Evolutionary conservation across 2,888 invertebrate genomes (phyloP).

Genomic region (Colostygia pectinataria): DNA sequence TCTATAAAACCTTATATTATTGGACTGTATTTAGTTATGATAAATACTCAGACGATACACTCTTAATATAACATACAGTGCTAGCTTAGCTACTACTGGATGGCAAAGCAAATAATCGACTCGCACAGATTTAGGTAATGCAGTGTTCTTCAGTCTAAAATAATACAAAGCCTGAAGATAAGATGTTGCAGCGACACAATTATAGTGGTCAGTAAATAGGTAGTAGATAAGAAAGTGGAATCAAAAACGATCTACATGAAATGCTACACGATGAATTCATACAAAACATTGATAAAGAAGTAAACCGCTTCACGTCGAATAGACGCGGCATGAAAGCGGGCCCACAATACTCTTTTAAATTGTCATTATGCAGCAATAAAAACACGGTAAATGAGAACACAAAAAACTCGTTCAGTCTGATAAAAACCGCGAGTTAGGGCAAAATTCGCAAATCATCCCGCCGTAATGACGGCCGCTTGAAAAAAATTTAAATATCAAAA

Average conservation of each 20-base stretch:
- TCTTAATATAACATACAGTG: too few relatives aligned
- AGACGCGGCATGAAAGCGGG: slow-evolving; percentile 75
- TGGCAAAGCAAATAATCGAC: too few relatives aligned
- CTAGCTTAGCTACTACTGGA: too few relatives aligned
- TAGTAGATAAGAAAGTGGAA: background rate
- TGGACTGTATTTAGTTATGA: too few relatives aligned
- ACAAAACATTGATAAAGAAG: slow-evolving; percentile 46
- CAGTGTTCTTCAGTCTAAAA: too few relatives aligned
- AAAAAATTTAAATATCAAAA: slow-evolving; percentile 84
- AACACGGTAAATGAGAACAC: slow-evolving; percentile 79
- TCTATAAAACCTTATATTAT: too few relatives aligned
- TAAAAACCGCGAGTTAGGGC: slow-evolving; percentile 79
- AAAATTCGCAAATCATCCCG: slow-evolving; percentile 80
- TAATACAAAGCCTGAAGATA: too few relatives aligned
- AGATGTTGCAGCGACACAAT: too few relatives aligned
- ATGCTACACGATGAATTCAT: slow-evolving; percentile 49
- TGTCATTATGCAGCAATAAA: slow-evolving; percentile 81
- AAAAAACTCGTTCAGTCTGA: slow-evolving; percentile 76
- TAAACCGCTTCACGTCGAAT: slow-evolving; percentile 63
- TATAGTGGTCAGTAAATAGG: too few relatives aligned
- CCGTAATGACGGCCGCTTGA: slow-evolving; percentile 80
- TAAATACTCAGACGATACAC: too few relatives aligned
- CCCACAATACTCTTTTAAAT: slow-evolving; percentile 80
- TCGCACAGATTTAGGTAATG: too few relatives aligned
- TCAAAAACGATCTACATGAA: background rate